These are phyloP conservation scores for Dascillus cervinus DNA, from an alignment of 2,888 invertebrate genomes.

Conservation along the genomic window DNA sequence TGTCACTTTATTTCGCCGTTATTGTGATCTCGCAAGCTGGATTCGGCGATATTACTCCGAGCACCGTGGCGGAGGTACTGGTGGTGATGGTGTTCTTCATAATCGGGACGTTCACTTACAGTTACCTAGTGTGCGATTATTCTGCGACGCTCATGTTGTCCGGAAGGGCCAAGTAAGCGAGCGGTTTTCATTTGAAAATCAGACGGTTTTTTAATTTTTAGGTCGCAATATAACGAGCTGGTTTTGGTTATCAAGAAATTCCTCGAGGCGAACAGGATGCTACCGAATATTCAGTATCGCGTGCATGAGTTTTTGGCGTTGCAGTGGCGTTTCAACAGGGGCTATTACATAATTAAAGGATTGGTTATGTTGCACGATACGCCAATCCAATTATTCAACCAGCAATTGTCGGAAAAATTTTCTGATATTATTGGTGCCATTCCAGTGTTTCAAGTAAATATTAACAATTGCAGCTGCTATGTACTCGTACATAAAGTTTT, in stretches of 20 bases:
- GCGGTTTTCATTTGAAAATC: no score
- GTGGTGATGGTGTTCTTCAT: constrained; percentile 15
- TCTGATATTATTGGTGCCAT: constrained; percentile 11
- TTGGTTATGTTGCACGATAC: constrained; percentile 16
- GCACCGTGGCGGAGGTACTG: constrained; percentile 12
- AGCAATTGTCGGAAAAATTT: constrained; percentile 19
- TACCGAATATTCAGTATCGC: constrained; percentile 14
- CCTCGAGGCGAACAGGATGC: constrained; percentile 18
- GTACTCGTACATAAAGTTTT: no score
- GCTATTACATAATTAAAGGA: constrained; percentile 14
- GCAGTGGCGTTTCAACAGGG: constrained; percentile 22
- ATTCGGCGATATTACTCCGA: constrained; percentile 16
- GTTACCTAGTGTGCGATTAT: constrained; percentile 24
- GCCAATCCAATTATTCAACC: constrained; percentile 16
- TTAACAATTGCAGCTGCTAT: no score
- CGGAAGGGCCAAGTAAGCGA: constrained; percentile 15
- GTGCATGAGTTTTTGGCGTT: constrained; percentile 20
- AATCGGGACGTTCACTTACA: constrained; percentile 19
- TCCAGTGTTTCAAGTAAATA: constrained; percentile 20
- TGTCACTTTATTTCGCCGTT: constrained; percentile 18
- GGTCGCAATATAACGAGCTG: constrained; percentile 17
- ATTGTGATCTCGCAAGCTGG: constrained; percentile 20
- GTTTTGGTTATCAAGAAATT: constrained; percentile 19
- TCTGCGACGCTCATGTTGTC: constrained; percentile 22
- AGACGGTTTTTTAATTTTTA: constrained; percentile 6